Conservation (phyloP, 2,113 vertebrate species). For the Ondatra zibethicus region DNA sequence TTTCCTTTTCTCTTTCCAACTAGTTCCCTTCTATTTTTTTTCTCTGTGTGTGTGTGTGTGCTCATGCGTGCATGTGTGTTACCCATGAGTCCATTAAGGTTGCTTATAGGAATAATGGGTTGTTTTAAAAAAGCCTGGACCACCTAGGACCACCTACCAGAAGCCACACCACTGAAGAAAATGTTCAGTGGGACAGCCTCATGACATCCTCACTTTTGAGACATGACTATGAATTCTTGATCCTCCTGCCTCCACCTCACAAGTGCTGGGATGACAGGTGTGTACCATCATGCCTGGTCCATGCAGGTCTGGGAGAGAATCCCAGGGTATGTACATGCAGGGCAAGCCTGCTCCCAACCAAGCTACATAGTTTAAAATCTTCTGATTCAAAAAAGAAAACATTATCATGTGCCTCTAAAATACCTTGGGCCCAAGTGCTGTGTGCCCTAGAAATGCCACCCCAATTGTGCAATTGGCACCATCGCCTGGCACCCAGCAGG, state of each 20-base stretch:
- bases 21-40: neutral
- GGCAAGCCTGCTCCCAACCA: no score
- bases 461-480: neutral
- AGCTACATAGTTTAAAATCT: neutral
- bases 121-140: neutral
- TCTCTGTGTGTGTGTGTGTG: neutral
- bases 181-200: neutral
- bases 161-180: neutral
- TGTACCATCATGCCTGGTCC: no score
- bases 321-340: no score
- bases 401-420: neutral
- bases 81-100: no score
- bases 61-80: no score
- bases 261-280: neutral
- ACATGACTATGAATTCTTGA: neutral
- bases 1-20: neutral
- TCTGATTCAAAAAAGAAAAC: neutral
- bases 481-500: neutral
- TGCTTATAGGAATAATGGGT: neutral
- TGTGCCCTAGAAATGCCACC: neutral
- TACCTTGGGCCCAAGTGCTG: accelerated
- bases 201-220: neutral
- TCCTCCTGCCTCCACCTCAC: neutral
- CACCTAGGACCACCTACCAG: no score
- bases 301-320: neutral